Evolutionary conservation across 2,797 vertebrate species (phyloP).

Genomic region (Hemibagrus guttatus): DNA sequence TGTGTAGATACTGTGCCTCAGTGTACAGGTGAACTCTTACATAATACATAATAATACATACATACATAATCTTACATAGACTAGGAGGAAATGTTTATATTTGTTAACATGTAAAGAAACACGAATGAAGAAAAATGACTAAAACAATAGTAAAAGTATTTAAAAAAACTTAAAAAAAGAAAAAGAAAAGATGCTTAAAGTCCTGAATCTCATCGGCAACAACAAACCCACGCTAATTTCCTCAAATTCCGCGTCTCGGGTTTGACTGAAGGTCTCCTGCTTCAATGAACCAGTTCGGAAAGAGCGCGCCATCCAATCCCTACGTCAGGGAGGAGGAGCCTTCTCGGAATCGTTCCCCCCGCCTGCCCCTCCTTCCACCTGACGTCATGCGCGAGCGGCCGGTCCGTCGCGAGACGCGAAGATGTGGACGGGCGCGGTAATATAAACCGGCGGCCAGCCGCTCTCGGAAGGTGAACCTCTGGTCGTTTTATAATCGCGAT

Average conservation of each 20-base stretch:
- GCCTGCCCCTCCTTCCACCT: conserved; percentile 62
- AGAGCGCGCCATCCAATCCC: conserved; percentile 69
- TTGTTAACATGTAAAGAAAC: neutral
- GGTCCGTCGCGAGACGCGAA: conserved; percentile 78
- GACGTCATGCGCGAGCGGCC: conserved; percentile 84
- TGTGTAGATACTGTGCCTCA: neutral
- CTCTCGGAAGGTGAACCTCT: conserved; percentile 62
- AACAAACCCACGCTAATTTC: conserved; percentile 15
- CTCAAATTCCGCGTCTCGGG: neutral
- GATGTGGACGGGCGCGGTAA: conserved; percentile 78
- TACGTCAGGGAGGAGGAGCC: conserved; percentile 66
- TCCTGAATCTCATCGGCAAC: neutral
- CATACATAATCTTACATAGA: too few species aligned
- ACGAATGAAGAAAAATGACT: neutral
- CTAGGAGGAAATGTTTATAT: neutral
- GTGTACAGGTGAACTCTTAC: neutral
- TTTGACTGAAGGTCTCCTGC: conserved; percentile 30
- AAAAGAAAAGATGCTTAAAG: neutral
- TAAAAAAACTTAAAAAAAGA: neutral
- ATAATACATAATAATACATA: too few species aligned
- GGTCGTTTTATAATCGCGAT: conserved; percentile 64
- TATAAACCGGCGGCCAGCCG: conserved; percentile 71
- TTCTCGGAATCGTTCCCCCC: conserved; percentile 58
- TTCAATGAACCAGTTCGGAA: conserved; percentile 44
- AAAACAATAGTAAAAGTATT: neutral